Conservation (phyloP, 2,888 invertebrate genomes). For the Drosophila leonis region DNA sequence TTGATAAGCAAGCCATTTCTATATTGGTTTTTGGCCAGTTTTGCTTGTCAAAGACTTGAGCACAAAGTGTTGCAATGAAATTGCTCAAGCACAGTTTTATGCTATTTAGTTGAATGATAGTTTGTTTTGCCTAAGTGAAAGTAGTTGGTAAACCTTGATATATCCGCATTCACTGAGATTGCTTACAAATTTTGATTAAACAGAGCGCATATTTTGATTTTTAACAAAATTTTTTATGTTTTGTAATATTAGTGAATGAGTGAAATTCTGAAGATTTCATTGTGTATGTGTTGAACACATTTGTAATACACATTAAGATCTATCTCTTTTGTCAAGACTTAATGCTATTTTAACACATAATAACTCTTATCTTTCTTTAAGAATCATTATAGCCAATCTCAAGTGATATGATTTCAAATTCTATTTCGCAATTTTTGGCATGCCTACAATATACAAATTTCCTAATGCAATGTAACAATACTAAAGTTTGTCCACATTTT, state of each 20-base stretch:
- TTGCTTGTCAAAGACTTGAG: slow-evolving; percentile 22
- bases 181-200: background rate
- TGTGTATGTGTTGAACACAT: no score
- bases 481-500: background rate
- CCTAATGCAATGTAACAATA: background rate
- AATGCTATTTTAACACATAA: no score
- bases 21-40: slow-evolving; percentile 34
- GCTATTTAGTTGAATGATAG: slow-evolving; percentile 7
- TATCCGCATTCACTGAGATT: background rate
- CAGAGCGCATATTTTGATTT: background rate
- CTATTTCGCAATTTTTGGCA: background rate
- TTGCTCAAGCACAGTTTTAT: slow-evolving; percentile 18
- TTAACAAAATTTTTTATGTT: background rate
- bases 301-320: no score
- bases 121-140: background rate
- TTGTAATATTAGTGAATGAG: background rate
- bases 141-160: background rate
- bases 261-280: no score
- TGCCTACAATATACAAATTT: background rate
- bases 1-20: slow-evolving; percentile 37
- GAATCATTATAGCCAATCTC: no score
- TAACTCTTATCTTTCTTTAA: no score
- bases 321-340: no score
- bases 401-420: no score
- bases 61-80: slow-evolving; percentile 18